Evolutionary conservation across 1,140 invertebrate species (phyloP).

Genomic region (Thaumetopoea pityocampa): DNA sequence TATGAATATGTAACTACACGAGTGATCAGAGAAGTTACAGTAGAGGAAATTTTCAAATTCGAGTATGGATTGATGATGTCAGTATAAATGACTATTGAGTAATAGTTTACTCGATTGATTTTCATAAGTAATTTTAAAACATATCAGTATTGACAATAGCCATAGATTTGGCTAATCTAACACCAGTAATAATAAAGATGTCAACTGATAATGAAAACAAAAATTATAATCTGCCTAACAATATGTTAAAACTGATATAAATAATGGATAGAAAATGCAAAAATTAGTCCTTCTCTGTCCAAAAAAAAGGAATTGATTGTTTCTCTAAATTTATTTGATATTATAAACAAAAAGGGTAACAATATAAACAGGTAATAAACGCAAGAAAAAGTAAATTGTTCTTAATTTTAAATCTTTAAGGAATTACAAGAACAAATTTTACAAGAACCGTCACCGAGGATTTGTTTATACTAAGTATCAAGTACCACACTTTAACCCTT

Average conservation of each 20-base stretch:
- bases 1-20: slow-evolving; percentile 67
- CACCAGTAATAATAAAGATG: slow-evolving; percentile 15
- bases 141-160: slow-evolving; percentile 7
- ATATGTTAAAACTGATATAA: not conserved
- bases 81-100: not conserved
- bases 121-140: slow-evolving; percentile 7
- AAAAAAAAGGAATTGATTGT: slow-evolving; percentile 2
- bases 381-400: no score
- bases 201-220: slow-evolving; percentile 14
- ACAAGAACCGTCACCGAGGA: slow-evolving; percentile 12
- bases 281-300: slow-evolving; percentile 1
- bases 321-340: slow-evolving; percentile 2
- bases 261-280: slow-evolving; percentile 2
- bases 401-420: no score
- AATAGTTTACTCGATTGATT: slow-evolving; percentile 5
- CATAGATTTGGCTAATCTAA: slow-evolving; percentile 13
- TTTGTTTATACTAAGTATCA: slow-evolving; percentile 2
- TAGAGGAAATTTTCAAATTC: slow-evolving; percentile 19
- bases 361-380: no score
- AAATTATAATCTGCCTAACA: slow-evolving; percentile 6
- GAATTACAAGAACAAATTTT: no score
- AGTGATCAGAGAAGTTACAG: slow-evolving; percentile 32
- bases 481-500: slow-evolving; percentile 4
- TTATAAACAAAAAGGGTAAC: no score
- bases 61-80: slow-evolving; percentile 12